Conservation (phyloP, 1,140 invertebrate species). For the Papilio xuthus region DNA sequence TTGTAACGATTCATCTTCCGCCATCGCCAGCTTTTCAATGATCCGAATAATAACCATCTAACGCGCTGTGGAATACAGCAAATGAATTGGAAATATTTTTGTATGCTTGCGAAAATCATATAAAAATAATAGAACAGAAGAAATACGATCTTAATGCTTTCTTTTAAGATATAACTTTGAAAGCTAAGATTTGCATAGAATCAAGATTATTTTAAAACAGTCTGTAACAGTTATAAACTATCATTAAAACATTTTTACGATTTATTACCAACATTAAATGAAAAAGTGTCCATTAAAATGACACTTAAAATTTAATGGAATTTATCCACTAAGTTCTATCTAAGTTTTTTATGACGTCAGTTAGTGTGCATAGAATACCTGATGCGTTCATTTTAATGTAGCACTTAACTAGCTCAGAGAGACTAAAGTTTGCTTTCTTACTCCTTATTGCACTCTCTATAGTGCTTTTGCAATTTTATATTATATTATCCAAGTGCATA, state of each 20-base stretch:
- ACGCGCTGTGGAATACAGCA: slow-evolving; percentile 12
- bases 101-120: neutral
- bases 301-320: neutral
- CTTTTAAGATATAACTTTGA: neutral
- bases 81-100: neutral
- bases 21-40: neutral
- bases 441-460: neutral
- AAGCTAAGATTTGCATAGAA: neutral
- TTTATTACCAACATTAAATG: neutral
- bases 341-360: neutral
- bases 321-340: neutral
- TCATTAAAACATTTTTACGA: neutral
- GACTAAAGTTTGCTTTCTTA: neutral
- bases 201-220: neutral
- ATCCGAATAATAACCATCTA: slow-evolving; percentile 15
- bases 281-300: no score
- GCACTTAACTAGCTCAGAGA: slow-evolving; percentile 1
- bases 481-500: neutral
- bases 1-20: slow-evolving; percentile 9
- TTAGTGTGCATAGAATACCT: neutral
- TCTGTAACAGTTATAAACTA: neutral
- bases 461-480: neutral
- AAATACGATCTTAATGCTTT: slow-evolving; percentile 1
- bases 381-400: neutral
- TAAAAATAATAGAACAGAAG: neutral